These are phyloP conservation scores for Maniola jurtina DNA, from an alignment of 1,140 invertebrate species.

Conservation along the genomic window DNA sequence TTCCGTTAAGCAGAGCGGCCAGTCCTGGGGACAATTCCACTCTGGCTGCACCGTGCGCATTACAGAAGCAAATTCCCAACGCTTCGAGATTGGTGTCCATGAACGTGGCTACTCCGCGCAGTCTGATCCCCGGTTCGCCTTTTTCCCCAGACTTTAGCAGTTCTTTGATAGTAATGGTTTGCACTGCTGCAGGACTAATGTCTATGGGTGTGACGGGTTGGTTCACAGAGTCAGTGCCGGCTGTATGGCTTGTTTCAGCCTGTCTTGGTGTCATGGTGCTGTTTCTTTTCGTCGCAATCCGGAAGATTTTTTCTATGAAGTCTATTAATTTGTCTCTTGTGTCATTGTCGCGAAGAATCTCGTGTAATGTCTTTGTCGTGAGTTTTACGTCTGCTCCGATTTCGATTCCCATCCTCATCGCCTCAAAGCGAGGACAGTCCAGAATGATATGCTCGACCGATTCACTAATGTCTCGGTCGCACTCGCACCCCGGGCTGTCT, in stretches of 20 bases:
- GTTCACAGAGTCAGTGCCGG: not conserved
- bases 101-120: not conserved
- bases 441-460: not conserved
- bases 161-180: not conserved
- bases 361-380: not conserved
- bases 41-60: not conserved
- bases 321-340: not conserved
- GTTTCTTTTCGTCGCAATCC: not conserved
- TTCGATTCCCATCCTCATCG: not conserved
- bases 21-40: slow-evolving; percentile 13
- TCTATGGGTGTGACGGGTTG: not conserved
- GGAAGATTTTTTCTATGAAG: not conserved
- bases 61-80: slow-evolving; percentile 12
- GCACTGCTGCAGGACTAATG: not conserved
- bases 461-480: not conserved
- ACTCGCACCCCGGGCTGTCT: no score
- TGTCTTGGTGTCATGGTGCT: not conserved
- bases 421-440: not conserved
- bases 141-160: not conserved
- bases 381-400: not conserved
- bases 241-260: not conserved
- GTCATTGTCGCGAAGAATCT: not conserved
- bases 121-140: slow-evolving; percentile 1
- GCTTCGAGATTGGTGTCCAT: slow-evolving; percentile 5
- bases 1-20: slow-evolving; percentile 12